These are phyloP conservation scores for Chunga burmeisteri DNA, from an alignment of 2,113 vertebrate species.

Conservation along the genomic window DNA sequence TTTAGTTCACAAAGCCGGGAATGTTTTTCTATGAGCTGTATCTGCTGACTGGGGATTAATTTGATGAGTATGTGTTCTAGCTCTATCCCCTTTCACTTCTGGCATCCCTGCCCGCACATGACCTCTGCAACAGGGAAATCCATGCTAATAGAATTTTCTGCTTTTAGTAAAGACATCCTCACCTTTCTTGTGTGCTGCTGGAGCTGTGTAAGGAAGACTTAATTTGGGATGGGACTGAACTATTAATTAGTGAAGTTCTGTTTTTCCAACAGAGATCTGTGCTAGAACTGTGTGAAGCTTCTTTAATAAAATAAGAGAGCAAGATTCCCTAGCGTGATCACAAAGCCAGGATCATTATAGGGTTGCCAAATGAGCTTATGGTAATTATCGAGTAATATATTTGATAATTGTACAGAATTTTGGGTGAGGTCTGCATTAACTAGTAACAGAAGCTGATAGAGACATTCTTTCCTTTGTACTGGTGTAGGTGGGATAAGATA, in stretches of 20 bases:
- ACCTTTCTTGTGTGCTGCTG: slow-evolving; percentile 21
- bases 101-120: neutral
- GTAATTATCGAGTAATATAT: slow-evolving; percentile 39
- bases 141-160: neutral
- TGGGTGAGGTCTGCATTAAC: neutral
- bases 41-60: neutral
- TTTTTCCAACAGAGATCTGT: slow-evolving; percentile 12
- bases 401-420: slow-evolving; percentile 12
- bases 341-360: neutral
- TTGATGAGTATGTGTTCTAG: neutral
- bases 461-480: neutral
- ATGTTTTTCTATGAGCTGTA: neutral
- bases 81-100: neutral
- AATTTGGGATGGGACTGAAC: neutral
- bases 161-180: slow-evolving; percentile 1
- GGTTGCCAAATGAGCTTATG: slow-evolving; percentile 28
- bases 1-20: neutral
- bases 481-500: neutral
- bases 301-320: slow-evolving; percentile 40
- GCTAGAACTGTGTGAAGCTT: neutral
- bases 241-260: slow-evolving; percentile 41
- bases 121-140: neutral
- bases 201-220: neutral
- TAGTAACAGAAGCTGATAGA: neutral
- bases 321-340: slow-evolving; percentile 15